Base-by-base conservation (phyloP, 2,113 vertebrate species). In the Brachyhypopomus occidentalis region DNA sequence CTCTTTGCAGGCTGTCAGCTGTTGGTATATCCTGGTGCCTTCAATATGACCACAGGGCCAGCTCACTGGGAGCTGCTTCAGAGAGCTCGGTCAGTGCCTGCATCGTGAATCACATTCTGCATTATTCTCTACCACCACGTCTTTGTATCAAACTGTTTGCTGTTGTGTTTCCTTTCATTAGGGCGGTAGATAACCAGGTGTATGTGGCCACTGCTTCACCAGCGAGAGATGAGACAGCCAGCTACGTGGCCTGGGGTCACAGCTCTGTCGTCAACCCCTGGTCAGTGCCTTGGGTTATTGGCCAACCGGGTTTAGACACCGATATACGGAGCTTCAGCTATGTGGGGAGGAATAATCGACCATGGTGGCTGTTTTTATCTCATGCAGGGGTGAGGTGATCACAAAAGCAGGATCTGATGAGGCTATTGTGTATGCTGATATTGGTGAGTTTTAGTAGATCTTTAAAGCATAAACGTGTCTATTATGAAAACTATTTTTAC, bases 31-130 rank as follows among this genome's bases (percentile, higher is more conserved):
- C 98, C 98, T 0, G 97, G 95, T 76, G 98, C 98, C 86, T 99
- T 99, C 90, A 99, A 99, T 89, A 87, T 98, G 95, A 99, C 96
- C 36, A 99, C 98, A 0, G 98, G 97, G 52, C 96, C 97, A 1
- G 96, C 96, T 73, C 98, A 99, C 60, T 99, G 98, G 98, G 97
- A 99, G 84, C 89, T 99, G 60, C 91, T 99, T 3, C 98, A 99
- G 87, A 95, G 96, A 85, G 95, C 90, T 9, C 88, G 98, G 98
- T 98, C 88, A 93, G 95, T 75, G 62, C 16, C 55, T 2, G 4
- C 38, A 20, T 14, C 4, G 25, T 60, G 64, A 58, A 14, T n/a
- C 48, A 66, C 20, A 48, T 48, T 20, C 59, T 66, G 9, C 5
- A 22, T n/a, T 67, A 55, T 70, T 41, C 22, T 55, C n/a, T 69